Evolutionary conservation across 2,888 invertebrate genomes (phyloP), one percentile per base, ranked within the genome.

Genomic region (Heliconius aoede): DNA sequence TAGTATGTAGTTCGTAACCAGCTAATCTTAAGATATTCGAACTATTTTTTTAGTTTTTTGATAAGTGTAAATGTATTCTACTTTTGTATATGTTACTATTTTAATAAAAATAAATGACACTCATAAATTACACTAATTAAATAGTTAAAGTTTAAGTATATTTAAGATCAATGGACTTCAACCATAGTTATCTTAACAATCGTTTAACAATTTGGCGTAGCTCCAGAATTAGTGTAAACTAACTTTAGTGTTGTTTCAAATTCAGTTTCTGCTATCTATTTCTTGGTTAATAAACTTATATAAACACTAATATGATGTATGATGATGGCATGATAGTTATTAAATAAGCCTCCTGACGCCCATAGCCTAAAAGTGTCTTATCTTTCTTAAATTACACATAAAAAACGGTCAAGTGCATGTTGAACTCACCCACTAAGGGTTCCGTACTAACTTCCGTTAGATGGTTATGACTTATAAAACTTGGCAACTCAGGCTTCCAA

Each of bases 141-240:
- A 15, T 61, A 61, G 0, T 15, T 60, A 24, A 60, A 60, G 7
- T 7, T 60, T 26, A 61, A 15, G 28, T 28, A 24, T 11, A 7
- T 21, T 21, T 30, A 30, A 62, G 28, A 62, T 62, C 18, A n/a
- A n/a, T 24, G 32, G 15, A 15, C 24, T 32, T 64, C 62, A 64
- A 32, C 32, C 32, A 36, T 62, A 62, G 30, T 64, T 36, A 64
- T 36, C 65, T 24, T 36, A 36, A 65, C 36, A 36, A 24, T 36
- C 65, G 36, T 36, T 65, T 65, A 24, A 40, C 36, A 65, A 32
- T 65, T 65, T 65, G 65, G 65, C 36, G 24, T 3, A n/a, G 36
- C 65, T 65, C 24, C 65, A 65, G 7, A 40, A 65, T 13, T 65
- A 24, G n/a, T 36, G 13, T 65, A n/a, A 13, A 36, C 24, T 65